phyloP scores from a whole-genome alignment of 2,888 invertebrate species.

The Darwinula stevensoni region DNA sequence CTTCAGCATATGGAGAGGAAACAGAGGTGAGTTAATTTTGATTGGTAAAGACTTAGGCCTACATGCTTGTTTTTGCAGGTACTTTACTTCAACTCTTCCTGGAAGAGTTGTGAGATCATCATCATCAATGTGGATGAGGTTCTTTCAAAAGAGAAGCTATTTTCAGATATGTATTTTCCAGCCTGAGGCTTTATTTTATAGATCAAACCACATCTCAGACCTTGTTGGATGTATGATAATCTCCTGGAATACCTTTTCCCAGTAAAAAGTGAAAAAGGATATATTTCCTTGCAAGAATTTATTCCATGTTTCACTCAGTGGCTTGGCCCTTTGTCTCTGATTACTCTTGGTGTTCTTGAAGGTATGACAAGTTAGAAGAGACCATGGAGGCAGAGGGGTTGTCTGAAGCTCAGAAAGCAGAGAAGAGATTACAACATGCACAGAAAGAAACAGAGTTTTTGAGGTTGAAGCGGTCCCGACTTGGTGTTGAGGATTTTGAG shows the following conservation, averaged over 20 bases:
- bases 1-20: conserved; percentile 91
- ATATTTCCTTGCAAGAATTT: too few relatives aligned
- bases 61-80: too few relatives aligned
- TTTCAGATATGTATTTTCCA: too few relatives aligned
- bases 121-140: neutral
- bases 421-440: conserved; percentile 77
- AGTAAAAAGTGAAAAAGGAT: too few relatives aligned
- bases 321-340: neutral
- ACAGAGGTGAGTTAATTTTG: conserved; percentile 37
- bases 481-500: conserved; percentile 94
- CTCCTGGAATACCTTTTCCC: too few relatives aligned
- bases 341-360: too few relatives aligned
- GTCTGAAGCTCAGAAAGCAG: conserved; percentile 75
- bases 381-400: conserved; percentile 83
- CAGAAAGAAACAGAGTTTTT: conserved; percentile 97
- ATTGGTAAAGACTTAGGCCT: too few relatives aligned
- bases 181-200: too few relatives aligned
- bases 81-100: neutral
- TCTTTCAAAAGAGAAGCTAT: too few relatives aligned
- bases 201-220: too few relatives aligned
- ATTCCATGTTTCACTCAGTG: neutral
- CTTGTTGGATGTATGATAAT: too few relatives aligned
- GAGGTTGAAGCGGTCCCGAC: conserved; percentile 68
- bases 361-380: conserved; percentile 58
- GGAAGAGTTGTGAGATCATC: neutral